These are phyloP conservation scores for Chrysodeixis includens DNA, from an alignment of 2,888 invertebrate species.

Conservation along the genomic window DNA sequence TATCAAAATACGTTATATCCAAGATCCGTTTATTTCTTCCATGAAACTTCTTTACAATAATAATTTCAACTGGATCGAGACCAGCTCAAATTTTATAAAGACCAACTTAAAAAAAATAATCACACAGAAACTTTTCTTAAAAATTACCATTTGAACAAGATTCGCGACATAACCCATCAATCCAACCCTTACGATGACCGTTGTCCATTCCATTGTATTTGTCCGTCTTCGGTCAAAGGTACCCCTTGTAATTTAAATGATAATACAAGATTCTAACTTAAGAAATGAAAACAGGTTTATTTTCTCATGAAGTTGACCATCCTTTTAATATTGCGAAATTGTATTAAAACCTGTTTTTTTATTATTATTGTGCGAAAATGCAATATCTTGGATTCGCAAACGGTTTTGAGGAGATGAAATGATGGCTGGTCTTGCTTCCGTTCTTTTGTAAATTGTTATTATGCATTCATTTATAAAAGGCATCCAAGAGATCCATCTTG, in stretches of 20 bases:
- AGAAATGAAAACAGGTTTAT: constrained; percentile 46
- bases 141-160: constrained; percentile 42
- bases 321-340: not conserved
- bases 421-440: not conserved
- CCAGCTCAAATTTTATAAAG: no score
- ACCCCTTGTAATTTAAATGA: constrained; percentile 51
- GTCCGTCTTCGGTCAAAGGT: constrained; percentile 34
- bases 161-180: constrained; percentile 14
- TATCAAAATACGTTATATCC: no score
- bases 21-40: no score
- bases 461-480: no score
- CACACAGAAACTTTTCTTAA: not conserved
- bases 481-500: no score
- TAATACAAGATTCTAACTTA: constrained; percentile 43
- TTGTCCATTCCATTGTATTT: constrained; percentile 59
- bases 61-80: no score
- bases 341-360: not conserved
- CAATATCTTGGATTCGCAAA: not conserved
- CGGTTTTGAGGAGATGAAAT: not conserved
- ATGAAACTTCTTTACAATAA: no score
- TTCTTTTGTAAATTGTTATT: not conserved
- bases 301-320: constrained; percentile 46
- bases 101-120: not conserved
- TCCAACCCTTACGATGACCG: constrained; percentile 66
- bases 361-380: not conserved